Base-by-base conservation (phyloP, 92 coral and sea anemone genomes). In the Palythoa caribaeorum region DNA sequence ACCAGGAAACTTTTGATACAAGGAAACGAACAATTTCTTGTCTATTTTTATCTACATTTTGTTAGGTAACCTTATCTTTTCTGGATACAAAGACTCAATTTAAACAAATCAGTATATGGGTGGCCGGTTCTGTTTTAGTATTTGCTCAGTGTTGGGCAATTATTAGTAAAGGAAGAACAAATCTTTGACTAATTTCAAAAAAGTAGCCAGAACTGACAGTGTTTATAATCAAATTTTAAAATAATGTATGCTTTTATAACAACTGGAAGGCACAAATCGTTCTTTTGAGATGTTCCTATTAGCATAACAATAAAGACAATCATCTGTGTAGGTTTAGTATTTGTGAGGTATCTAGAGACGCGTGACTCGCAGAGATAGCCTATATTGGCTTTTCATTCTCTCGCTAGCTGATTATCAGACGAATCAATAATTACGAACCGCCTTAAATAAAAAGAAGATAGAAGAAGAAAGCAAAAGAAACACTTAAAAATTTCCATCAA, bases 281-380 rank as follows among this genome's bases (percentile, higher is more conserved):
- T 21, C 52, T 14, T 81, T 81, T 81, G 62, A 81, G 11, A 81
- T 19, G 76, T 35, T 47, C 11, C 47, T 81, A 81, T 81, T 81
- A 81, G 47, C 76, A 81, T 81, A 65, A 65, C 86, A 81, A 66
- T 81, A 81, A 16, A 63, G 71, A 20, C 13, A 81, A 66, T 81
- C 35, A 69, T 68, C 50, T 12, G 62, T 65, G 60, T 50, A 63
- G 76, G 12, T 19, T 51, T 51, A n/a, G 60, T 54, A 65, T 20
- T 81, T 14, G 28, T 65, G 85, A 66, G 62, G 16, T 81, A 50
- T 60, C 74, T 47, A 48, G 75, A 52, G 76, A 65, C 86, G 86
- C 86, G 86, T 81, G 76, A 81, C 85, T 81, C 55, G 17, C 9
- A 10, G 5, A 77, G n/a, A 14, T 19, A 47, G 3, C 39, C 3